Conservation (phyloP, 92 coral and sea anemone genomes). For the Metridium senile region DNA sequence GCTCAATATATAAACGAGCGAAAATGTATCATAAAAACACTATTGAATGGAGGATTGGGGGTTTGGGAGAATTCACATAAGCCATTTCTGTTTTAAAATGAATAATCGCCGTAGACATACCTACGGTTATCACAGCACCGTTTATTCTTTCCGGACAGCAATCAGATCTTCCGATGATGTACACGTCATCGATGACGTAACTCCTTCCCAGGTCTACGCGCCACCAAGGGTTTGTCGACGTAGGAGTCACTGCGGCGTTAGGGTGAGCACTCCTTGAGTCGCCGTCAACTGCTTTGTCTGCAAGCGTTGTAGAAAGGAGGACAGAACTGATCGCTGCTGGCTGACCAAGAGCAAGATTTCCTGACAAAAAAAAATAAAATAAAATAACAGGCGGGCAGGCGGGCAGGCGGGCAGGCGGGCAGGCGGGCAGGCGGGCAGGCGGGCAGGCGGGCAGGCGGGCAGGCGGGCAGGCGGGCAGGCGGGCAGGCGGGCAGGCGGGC, state of each 20-base stretch:
- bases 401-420: too few relatives aligned
- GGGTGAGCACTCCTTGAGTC: neutral
- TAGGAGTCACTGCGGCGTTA: neutral
- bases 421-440: too few relatives aligned
- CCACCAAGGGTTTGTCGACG: neutral
- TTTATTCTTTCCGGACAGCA: neutral
- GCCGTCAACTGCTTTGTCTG: neutral
- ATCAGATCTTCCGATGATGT: constrained; percentile 1
- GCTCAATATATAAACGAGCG: too few relatives aligned
- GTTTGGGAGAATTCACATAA: too few relatives aligned
- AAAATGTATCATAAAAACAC: too few relatives aligned
- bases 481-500: too few relatives aligned
- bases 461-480: too few relatives aligned
- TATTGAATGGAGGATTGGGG: too few relatives aligned
- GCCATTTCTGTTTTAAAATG: too few relatives aligned
- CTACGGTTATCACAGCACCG: neutral
- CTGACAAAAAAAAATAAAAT: neutral
- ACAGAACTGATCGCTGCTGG: neutral
- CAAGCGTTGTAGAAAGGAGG: neutral
- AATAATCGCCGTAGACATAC: neutral
- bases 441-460: too few relatives aligned
- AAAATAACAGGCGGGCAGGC: too few relatives aligned
- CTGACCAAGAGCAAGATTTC: neutral
- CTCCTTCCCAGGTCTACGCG: neutral
- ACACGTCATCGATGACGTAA: neutral